Conservation (phyloP, 2,888 invertebrate species). For the Standfussiana lucernea region DNA sequence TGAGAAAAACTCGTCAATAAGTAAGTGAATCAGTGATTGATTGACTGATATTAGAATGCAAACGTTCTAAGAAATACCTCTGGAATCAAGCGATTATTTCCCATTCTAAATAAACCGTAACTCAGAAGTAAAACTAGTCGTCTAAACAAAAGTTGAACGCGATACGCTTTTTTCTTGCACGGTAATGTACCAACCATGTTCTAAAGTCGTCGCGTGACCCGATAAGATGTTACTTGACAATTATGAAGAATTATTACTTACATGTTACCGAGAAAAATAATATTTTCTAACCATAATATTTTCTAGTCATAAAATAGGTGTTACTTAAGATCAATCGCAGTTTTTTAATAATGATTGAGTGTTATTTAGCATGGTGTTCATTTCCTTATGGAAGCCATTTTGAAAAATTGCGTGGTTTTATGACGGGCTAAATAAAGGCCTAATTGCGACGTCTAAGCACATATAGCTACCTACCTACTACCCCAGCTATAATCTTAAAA, state of each 20-base stretch:
- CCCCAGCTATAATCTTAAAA: neutral
- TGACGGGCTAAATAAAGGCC: neutral
- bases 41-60: neutral
- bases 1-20: neutral
- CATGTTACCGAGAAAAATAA: slow-evolving; percentile 55
- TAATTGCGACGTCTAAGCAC: neutral
- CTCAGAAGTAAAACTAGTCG: neutral
- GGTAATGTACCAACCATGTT: slow-evolving; percentile 44
- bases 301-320: slow-evolving; percentile 61
- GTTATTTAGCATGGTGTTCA: slow-evolving; percentile 56
- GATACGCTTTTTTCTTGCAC: slow-evolving; percentile 41
- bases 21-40: neutral
- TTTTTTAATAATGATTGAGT: slow-evolving; percentile 62
- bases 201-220: slow-evolving; percentile 66
- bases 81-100: neutral
- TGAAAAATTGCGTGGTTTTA: slow-evolving; percentile 10
- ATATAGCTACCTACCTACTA: too few relatives aligned
- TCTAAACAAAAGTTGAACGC: slow-evolving; percentile 30
- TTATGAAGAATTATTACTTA: slow-evolving; percentile 71
- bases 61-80: neutral
- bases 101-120: neutral
- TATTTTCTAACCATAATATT: slow-evolving; percentile 57
- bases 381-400: slow-evolving; percentile 24
- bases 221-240: slow-evolving; percentile 70
- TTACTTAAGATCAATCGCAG: slow-evolving; percentile 50